Evolutionary conservation across 1,140 invertebrate species (phyloP).

Genomic region (Heterodera carotae): DNA sequence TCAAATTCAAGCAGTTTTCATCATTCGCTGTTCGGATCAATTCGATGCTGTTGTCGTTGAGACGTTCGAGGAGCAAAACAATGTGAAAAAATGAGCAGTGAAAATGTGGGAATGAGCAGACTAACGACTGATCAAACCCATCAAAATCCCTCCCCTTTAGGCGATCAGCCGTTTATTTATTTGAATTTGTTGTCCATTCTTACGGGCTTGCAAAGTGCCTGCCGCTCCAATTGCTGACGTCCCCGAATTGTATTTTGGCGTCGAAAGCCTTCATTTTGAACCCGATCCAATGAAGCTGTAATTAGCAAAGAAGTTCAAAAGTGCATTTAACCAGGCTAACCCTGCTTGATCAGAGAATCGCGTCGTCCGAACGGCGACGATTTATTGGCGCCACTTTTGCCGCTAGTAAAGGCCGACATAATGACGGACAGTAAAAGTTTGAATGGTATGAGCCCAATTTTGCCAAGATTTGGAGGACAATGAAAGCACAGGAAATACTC

Average conservation of each 20-base stretch:
- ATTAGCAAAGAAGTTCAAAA: too few species aligned
- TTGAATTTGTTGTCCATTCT: constrained; percentile 10
- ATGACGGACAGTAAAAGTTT: not conserved
- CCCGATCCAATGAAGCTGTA: constrained; percentile 39
- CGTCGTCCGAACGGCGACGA: constrained; percentile 33
- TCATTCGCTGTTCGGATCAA: constrained; percentile 41
- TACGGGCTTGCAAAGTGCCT: constrained; percentile 48
- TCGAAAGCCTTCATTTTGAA: constrained; percentile 50
- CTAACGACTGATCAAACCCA: not conserved
- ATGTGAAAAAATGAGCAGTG: constrained; percentile 11
- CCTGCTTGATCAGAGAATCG: constrained; percentile 40
- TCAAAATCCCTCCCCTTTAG: not conserved
- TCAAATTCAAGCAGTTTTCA: constrained; percentile 35
- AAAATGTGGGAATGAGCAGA: constrained; percentile 11
- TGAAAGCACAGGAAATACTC: not conserved
- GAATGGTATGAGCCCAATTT: not conserved
- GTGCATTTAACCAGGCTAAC: not conserved
- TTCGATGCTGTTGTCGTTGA: constrained; percentile 59
- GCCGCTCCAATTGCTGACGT: constrained; percentile 49
- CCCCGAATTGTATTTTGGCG: constrained; percentile 53
- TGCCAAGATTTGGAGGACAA: not conserved
- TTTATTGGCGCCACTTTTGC: not conserved
- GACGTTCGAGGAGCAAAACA: constrained; percentile 45
- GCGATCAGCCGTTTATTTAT: not conserved
- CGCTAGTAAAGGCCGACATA: not conserved